phyloP scores from a whole-genome alignment of 2,113 vertebrate species.

The Misgurnus anguillicaudatus region DNA sequence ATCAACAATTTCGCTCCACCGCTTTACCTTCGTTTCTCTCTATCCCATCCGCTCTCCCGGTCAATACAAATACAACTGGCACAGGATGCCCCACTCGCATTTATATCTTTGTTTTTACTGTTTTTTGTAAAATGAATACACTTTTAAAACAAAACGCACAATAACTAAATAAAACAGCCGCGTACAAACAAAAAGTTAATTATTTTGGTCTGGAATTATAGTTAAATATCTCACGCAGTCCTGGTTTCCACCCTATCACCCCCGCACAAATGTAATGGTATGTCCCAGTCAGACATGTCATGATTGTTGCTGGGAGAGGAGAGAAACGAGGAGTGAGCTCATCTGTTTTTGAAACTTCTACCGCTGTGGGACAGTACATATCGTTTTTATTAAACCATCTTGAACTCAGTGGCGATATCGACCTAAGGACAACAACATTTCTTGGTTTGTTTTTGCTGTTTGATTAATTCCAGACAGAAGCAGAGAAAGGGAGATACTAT shows the following conservation, averaged over 20 bases:
- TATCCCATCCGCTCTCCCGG: conserved; percentile 29
- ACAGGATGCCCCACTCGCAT: not conserved
- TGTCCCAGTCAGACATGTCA: conserved; percentile 72
- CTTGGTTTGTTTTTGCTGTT: not conserved
- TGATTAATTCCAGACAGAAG: not conserved
- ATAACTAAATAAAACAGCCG: not conserved
- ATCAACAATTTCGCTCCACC: not conserved
- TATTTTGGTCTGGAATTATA: not conserved
- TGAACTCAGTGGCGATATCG: not conserved
- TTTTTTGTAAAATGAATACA: not conserved
- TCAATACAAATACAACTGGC: not conserved
- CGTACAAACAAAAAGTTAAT: not conserved
- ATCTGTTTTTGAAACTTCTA: conserved; percentile 60
- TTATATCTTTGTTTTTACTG: not conserved
- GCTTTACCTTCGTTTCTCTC: conserved; percentile 21
- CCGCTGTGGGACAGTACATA: conserved; percentile 48
- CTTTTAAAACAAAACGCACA: not conserved
- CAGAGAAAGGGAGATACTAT: too few relatives aligned
- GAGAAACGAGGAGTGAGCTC: conserved; percentile 62
- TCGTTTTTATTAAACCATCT: not conserved
- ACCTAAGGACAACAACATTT: not conserved
- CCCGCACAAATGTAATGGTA: conserved; percentile 64
- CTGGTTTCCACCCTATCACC: conserved; percentile 48
- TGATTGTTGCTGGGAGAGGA: conserved; percentile 68
- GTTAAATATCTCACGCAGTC: not conserved